A percentile compares a stretch with the other conserved stretches of the same genome.
Conservation (phyloP, 2,888 invertebrate genomes). For the Epirrhoe alternata region DNA sequence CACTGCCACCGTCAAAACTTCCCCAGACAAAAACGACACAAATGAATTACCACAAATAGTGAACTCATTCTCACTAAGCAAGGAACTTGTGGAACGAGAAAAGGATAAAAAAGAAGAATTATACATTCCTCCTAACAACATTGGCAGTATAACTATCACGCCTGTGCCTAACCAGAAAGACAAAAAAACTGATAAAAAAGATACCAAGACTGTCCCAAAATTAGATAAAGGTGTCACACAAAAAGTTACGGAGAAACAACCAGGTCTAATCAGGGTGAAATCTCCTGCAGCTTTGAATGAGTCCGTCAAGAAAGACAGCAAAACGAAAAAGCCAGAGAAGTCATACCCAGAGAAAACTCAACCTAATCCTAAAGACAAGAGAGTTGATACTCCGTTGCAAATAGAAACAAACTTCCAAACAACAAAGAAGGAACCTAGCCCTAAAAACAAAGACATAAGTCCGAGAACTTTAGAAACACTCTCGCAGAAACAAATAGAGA, state of each 20-base stretch:
- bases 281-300: constrained; percentile 78
- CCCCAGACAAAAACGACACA: constrained; percentile 47
- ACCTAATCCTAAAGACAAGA: constrained; percentile 54
- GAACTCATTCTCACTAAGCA: constrained; percentile 60
- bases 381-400: constrained; percentile 62
- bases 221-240: neutral
- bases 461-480: constrained; percentile 67
- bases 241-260: constrained; percentile 46
- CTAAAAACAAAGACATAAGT: constrained; percentile 66
- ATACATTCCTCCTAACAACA: constrained; percentile 73
- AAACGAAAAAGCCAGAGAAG: constrained; percentile 52
- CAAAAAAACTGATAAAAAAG: constrained; percentile 53
- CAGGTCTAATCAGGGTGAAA: constrained; percentile 72
- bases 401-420: constrained; percentile 68
- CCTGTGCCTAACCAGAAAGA: constrained; percentile 65
- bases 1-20: constrained; percentile 61
- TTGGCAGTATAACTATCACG: constrained; percentile 80
- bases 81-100: constrained; percentile 66
- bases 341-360: constrained; percentile 36
- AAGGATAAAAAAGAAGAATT: constrained; percentile 63
- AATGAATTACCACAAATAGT: constrained; percentile 57
- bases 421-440: constrained; percentile 66
- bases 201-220: constrained; percentile 2
- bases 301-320: constrained; percentile 66
- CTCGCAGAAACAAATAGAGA: constrained; percentile 70